Evolutionary conservation across 2,797 vertebrate genomes (phyloP), one percentile per base, ranked within the genome.

Genomic region (Pseudochaenichthys georgianus): DNA sequence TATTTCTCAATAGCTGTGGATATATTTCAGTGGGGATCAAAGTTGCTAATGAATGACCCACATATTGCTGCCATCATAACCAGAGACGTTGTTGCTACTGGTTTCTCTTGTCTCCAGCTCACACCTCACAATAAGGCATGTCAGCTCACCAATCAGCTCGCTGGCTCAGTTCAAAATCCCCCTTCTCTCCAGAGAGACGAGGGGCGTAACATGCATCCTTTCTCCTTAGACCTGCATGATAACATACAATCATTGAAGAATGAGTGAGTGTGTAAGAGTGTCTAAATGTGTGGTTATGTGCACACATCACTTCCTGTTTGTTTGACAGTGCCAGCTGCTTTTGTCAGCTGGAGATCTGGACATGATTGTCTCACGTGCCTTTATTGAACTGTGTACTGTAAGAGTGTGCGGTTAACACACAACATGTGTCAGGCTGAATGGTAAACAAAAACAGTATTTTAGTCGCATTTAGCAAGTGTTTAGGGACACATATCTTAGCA

Each of bases 181-280:
- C 45, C 38, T 13, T 41, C 48, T 70, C 69, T 74, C 58, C 59
- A 79, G 70, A 63, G 46, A 76, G 84, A 89, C 65, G 50, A 73
- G 60, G 71, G 69, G 58, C 16, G 55, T 70, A 83, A 78, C 83
- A 85, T 64, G 52, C 80, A 78, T 88, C 85, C 82, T 78, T 80
- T 82, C 77, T 75, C 61, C 80, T 78, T 57, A 47, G 70, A 75
- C 50, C 28, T 60, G 54, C 69, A 77, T n/a, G 75, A 88, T 78
- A 74, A 86, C 65, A 55, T 50, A 46, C 12, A 70, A 75, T 76
- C 52, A 73, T 64, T 58, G 64, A 64, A 54, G 50, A 78, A 75
- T 74, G 47, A 51, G 64, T 42, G 43, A 63, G 47, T 54, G 64
- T 42, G 43, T 65, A 59, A 64, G 64, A 78, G n/a, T 53, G 42